A percentile compares a stretch with the other conserved stretches of the same genome.
phyloP scores from a whole-genome alignment of 2,797 vertebrate genomes.

The Morelia viridis region DNA sequence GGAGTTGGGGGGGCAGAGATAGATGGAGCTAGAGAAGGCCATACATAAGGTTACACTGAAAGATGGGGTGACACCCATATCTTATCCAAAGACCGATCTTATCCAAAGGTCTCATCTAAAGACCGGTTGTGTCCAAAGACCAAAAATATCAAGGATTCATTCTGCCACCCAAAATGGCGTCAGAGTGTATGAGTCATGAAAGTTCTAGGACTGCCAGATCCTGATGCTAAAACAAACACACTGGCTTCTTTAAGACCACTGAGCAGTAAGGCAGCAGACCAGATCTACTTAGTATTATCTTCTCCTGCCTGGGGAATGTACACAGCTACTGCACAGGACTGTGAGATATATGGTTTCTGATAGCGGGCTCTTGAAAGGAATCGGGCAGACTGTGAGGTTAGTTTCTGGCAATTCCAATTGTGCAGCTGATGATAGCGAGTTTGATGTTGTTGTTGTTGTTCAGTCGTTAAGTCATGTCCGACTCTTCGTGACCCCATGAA shows the following conservation, averaged over 20 bases:
- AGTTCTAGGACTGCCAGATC: neutral
- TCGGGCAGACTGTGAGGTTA: neutral
- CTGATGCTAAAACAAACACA: neutral
- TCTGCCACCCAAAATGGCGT: neutral
- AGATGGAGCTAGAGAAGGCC: neutral
- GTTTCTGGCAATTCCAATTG: neutral
- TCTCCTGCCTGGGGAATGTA: neutral
- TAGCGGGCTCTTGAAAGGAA: neutral
- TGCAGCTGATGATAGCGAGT: neutral
- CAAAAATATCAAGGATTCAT: neutral
- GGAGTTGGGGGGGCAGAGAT: neutral
- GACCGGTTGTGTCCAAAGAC: neutral
- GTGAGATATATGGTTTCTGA: neutral
- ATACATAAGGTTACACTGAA: neutral
- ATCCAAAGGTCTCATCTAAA: too few relatives aligned
- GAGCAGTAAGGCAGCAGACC: neutral
- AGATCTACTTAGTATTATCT: neutral
- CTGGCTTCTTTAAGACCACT: neutral
- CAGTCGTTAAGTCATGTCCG: too few relatives aligned
- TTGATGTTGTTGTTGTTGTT: too few relatives aligned
- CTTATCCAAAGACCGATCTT: too few relatives aligned
- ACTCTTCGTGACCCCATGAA: too few relatives aligned
- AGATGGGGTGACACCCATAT: neutral
- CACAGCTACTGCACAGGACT: neutral
- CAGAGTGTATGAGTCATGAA: neutral